Conservation (phyloP, 2,113 vertebrate genomes). For the Dromaius novaehollandiae region DNA sequence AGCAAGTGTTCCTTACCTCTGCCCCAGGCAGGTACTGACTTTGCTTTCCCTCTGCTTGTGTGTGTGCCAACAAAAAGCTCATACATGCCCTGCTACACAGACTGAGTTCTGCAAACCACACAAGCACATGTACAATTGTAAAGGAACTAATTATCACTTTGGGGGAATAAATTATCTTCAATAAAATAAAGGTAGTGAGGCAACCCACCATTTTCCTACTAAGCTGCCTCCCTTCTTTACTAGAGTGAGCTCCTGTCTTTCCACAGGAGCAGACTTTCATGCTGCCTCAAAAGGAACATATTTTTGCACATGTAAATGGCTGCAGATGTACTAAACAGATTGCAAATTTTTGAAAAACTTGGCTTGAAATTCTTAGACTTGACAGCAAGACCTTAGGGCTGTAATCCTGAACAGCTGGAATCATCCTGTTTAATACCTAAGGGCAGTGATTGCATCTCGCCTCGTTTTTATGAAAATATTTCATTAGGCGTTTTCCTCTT, state of each 20-base stretch:
- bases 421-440: background rate
- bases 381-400: constrained; percentile 33
- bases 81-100: constrained; percentile 2
- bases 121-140: background rate
- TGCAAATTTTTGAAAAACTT: constrained; percentile 23
- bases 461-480: background rate
- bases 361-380: constrained; percentile 6
- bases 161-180: background rate
- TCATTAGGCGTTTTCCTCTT: background rate
- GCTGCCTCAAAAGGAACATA: background rate
- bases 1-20: constrained; percentile 40
- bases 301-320: background rate
- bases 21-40: constrained; percentile 40
- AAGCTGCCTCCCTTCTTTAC: background rate
- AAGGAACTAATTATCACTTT: background rate
- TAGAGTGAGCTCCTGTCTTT: background rate
- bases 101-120: constrained; percentile 1
- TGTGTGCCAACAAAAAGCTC: constrained; percentile 29
- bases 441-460: background rate
- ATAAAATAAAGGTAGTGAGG: background rate
- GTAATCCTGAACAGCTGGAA: constrained; percentile 39
- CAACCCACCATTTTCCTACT: background rate
- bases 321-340: constrained; percentile 7
- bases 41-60: background rate
- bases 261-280: background rate